Base-by-base conservation (phyloP, 2,888 invertebrate genomes). In the Eupithecia pulchellata region DNA sequence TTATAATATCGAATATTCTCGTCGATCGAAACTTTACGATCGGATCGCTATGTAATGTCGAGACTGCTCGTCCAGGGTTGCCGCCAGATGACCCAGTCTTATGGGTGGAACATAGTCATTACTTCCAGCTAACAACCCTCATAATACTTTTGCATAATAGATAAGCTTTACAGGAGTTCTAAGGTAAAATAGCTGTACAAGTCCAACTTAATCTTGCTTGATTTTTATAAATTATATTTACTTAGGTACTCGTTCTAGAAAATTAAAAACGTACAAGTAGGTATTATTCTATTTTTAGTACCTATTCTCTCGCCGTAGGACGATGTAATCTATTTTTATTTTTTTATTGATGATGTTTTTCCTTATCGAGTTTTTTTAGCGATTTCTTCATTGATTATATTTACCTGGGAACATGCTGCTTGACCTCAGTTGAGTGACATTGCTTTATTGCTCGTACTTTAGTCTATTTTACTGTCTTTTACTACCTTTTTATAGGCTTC, bases 61-160 rank as follows among this genome's bases (percentile, higher is more conserved):
- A n/a, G n/a, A n/a, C n/a, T n/a, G n/a, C n/a, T n/a, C n/a, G n/a
- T n/a, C 55, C 79, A 75, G 76, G 80, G 79, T 69, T 80, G n/a
- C n/a, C 74, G 77, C 76, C 83, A 78, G 79, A 76, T 78, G 80
- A 82, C 84, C 83, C 78, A 88, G 86, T 83, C 86, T 79, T 32
- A 71, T 74, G 71, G 83, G 82, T 84, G 61, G 34, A 25, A 5
- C 34, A 4, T 32, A 5, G 13, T 29, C 29, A 29, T 57, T 14
- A 6, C 6, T 4, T 60, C 32, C 25, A 60, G 17, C n/a, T 29
- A 29, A 6, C 9, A 17, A 58, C 58, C 55, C n/a, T n/a, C n/a
- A n/a, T n/a, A n/a, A n/a, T 27, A 30, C 14, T 55, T 27, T 55
- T 27, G 27, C 6, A 25, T 55, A 13, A 14, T 55, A 27, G 13